phyloP scores from a whole-genome alignment of 1,140 invertebrate species.

The Pseudomyrmex concolor region DNA sequence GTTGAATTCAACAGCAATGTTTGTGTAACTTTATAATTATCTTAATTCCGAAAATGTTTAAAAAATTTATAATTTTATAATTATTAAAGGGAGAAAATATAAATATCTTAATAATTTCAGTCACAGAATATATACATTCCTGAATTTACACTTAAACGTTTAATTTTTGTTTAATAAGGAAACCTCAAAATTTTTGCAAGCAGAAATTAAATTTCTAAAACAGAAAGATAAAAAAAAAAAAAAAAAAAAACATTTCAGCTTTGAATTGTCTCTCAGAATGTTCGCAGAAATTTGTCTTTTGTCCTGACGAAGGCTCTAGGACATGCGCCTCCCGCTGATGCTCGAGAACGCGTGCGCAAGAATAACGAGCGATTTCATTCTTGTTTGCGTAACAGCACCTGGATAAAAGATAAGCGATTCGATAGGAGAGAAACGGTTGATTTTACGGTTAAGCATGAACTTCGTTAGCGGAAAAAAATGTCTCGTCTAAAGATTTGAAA shows the following conservation, averaged over 20 bases:
- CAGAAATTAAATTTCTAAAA: background rate
- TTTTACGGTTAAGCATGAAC: conserved; percentile 1
- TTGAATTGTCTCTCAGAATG: background rate
- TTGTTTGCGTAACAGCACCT: conserved; percentile 69
- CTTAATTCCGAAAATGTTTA: background rate
- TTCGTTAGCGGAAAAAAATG: background rate
- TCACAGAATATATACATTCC: no score
- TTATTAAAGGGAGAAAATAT: no score
- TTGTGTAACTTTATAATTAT: background rate
- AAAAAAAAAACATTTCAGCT: background rate
- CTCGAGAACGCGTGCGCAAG: conserved; percentile 76
- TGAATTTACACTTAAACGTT: background rate
- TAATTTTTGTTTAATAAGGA: background rate
- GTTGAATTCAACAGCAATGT: background rate
- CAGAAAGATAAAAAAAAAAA: background rate
- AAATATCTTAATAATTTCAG: no score
- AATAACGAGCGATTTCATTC: conserved; percentile 82
- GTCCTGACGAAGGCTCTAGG: conserved; percentile 18
- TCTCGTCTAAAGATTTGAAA: background rate
- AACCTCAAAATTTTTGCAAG: background rate
- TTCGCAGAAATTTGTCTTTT: background rate
- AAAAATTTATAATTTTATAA: no score
- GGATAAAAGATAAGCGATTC: conserved; percentile 70
- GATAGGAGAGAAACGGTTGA: conserved; percentile 47
- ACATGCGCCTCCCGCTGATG: conserved; percentile 17